Evolutionary conservation across 2,888 invertebrate species (phyloP).

Genomic region (Polietes domitor): DNA sequence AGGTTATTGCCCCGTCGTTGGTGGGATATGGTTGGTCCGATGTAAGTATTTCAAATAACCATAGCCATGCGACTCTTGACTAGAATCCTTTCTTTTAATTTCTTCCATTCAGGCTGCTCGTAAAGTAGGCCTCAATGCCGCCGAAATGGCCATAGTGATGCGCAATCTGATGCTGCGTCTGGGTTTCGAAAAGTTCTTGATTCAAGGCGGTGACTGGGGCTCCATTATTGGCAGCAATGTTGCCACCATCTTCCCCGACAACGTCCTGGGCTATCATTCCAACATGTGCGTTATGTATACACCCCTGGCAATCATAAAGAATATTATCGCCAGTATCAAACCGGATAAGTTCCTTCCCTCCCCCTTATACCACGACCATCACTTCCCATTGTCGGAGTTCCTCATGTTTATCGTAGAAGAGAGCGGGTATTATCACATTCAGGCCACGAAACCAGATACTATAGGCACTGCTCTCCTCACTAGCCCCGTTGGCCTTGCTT

Average conservation of each 20-base stretch:
- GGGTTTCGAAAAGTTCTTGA: slow-evolving; percentile 84
- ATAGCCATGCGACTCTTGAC: not conserved
- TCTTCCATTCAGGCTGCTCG: slow-evolving; percentile 71
- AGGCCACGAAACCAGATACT: slow-evolving; percentile 94
- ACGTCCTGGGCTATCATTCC: slow-evolving; percentile 83
- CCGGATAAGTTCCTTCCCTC: slow-evolving; percentile 80
- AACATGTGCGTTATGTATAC: slow-evolving; percentile 83
- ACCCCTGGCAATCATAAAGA: slow-evolving; percentile 75
- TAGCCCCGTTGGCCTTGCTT: slow-evolving; percentile 90
- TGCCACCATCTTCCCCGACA: slow-evolving; percentile 84
- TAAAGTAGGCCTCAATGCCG: slow-evolving; percentile 77
- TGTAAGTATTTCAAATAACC: slow-evolving; percentile 78
- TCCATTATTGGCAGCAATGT: slow-evolving; percentile 84
- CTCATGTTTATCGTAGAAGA: slow-evolving; percentile 78
- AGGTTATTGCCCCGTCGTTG: slow-evolving; percentile 85
- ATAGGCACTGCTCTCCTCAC: slow-evolving; percentile 82
- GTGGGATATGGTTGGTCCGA: slow-evolving; percentile 88
- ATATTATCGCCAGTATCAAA: slow-evolving; percentile 81
- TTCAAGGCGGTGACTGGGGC: slow-evolving; percentile 94
- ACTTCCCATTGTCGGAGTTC: slow-evolving; percentile 80
- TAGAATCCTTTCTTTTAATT: slow-evolving; percentile 2
- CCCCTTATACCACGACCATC: slow-evolving; percentile 82
- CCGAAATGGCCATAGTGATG: slow-evolving; percentile 83
- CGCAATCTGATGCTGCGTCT: slow-evolving; percentile 86
- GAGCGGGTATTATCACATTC: slow-evolving; percentile 87